Percentiles rank a stretch among this genome's conserved stretches.
These are phyloP conservation scores for Meta bourneti DNA, from an alignment of 2,888 invertebrate genomes.

Conservation along the genomic window DNA sequence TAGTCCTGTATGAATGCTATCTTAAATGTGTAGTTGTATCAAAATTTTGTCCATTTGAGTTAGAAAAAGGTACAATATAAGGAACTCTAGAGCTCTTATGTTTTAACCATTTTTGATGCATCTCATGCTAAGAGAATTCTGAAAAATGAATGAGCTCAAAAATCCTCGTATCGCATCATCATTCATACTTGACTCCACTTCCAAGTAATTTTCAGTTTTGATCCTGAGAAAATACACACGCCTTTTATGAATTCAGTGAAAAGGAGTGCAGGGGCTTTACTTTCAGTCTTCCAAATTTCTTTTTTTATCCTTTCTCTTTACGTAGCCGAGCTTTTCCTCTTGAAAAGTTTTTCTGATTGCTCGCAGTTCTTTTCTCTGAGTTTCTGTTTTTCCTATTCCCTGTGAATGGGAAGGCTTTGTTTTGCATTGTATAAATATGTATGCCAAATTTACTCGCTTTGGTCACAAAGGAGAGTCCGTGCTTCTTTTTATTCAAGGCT, in stretches of 20 bases:
- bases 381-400: neutral
- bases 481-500: neutral
- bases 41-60: neutral
- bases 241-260: neutral
- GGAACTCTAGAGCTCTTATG: neutral
- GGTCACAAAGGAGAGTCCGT: neutral
- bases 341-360: neutral
- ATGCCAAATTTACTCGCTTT: neutral
- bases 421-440: constrained; percentile 1
- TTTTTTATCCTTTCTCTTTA: neutral
- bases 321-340: neutral
- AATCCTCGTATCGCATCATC: neutral
- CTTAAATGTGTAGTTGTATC: neutral
- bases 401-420: neutral
- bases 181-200: neutral
- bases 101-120: neutral
- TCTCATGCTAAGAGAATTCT: neutral
- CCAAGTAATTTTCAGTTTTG: neutral
- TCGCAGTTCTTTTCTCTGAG: neutral
- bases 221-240: neutral
- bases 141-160: neutral
- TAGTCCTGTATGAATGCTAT: neutral
- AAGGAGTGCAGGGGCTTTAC: neutral
- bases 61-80: neutral
- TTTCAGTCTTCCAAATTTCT: neutral